phyloP scores from a whole-genome alignment of 2,113 vertebrate species.

The Neotragus pygmaeus region DNA sequence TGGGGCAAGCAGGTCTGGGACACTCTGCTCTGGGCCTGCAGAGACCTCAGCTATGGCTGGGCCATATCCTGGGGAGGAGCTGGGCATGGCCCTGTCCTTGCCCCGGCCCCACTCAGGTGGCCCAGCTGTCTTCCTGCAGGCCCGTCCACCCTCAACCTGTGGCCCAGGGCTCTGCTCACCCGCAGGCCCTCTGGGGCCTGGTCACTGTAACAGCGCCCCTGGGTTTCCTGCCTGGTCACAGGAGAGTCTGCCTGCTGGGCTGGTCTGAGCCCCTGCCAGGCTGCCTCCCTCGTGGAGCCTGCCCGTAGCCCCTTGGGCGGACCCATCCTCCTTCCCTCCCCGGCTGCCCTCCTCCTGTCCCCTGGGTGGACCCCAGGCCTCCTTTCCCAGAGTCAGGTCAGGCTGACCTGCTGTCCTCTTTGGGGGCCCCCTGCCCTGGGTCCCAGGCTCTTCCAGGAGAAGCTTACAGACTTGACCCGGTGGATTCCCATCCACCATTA shows the following conservation, averaged over 20 bases:
- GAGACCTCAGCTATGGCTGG: not conserved
- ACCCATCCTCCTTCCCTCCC: not conserved
- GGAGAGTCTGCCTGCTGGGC: not conserved
- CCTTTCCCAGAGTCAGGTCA: not conserved
- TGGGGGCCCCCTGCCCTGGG: not conserved
- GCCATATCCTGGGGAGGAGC: not conserved
- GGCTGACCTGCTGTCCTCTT: not conserved
- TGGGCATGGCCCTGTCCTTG: not conserved
- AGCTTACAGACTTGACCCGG: not conserved
- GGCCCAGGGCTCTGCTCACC: not conserved
- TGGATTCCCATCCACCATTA: not conserved
- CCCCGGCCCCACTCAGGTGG: not conserved
- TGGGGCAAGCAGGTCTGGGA: not conserved
- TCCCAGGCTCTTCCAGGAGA: not conserved
- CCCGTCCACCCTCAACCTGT: not conserved
- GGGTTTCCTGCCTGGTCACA: not conserved
- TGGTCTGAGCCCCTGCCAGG: not conserved
- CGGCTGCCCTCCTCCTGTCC: not conserved
- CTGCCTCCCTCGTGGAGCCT: not conserved
- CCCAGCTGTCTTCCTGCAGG: not conserved
- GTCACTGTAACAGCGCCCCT: not conserved
- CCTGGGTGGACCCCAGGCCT: not conserved
- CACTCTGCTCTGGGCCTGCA: not conserved
- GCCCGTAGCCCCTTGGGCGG: not conserved
- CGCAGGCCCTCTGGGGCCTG: not conserved